Conservation (phyloP, 2,888 invertebrate genomes). For the Arge pagana region DNA sequence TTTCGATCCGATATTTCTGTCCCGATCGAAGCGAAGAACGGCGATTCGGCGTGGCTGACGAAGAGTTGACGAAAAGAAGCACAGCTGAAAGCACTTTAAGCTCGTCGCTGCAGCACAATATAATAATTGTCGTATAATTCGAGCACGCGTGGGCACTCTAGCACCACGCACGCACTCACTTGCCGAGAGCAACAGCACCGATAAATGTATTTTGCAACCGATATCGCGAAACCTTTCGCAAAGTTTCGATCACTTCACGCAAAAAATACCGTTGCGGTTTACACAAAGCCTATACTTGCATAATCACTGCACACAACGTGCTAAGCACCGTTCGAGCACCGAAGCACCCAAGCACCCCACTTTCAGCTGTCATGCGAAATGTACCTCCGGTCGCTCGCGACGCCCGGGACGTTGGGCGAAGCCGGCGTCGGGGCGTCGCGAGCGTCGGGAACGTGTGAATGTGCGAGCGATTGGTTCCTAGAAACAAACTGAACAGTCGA, state of each 20-base stretch:
- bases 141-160: too few relatives aligned
- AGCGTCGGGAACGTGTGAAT: conserved; percentile 36
- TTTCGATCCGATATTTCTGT: too few relatives aligned
- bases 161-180: not conserved
- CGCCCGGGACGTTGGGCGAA: not conserved
- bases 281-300: too few relatives aligned
- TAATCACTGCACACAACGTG: conserved; percentile 36
- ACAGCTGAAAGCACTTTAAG: conserved; percentile 50
- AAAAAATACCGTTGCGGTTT: too few relatives aligned
- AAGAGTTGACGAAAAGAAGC: conserved; percentile 28
- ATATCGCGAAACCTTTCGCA: too few relatives aligned
- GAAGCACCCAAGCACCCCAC: conserved; percentile 47
- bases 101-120: too few relatives aligned
- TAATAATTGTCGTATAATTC: too few relatives aligned
- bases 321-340: conserved; percentile 43
- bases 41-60: not conserved
- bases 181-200: not conserved
- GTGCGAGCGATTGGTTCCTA: conserved; percentile 44
- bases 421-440: conserved; percentile 23
- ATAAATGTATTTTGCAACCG: not conserved
- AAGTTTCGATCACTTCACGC: too few relatives aligned
- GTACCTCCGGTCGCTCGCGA: conserved; percentile 12
- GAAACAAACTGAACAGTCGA: conserved; percentile 32
- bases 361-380: conserved; percentile 43
- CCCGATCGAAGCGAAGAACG: too few relatives aligned